phyloP scores from a whole-genome alignment of 2,113 vertebrate genomes.

The Tenebrosternarchus preto region DNA sequence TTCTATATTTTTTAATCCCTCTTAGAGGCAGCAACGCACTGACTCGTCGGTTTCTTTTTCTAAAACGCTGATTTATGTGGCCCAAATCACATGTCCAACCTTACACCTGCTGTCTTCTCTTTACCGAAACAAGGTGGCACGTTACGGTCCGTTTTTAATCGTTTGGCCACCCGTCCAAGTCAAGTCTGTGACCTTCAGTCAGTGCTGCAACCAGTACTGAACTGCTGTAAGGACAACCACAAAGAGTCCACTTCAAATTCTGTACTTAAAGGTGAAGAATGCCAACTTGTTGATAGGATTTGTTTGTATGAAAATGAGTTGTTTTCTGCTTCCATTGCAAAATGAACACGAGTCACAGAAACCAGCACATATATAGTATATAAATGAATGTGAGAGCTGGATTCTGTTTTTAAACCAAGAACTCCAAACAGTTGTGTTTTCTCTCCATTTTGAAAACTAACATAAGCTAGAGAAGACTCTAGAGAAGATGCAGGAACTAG shows the following conservation, averaged over 20 bases:
- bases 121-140: too few species aligned
- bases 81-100: too few species aligned
- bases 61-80: too few species aligned
- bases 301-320: background rate
- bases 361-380: slow-evolving; percentile 1
- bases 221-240: background rate
- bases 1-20: too few species aligned
- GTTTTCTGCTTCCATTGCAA: background rate
- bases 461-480: background rate
- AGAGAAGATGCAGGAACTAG: background rate
- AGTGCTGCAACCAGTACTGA: background rate
- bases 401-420: background rate
- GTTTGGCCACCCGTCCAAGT: too few species aligned
- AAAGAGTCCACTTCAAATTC: slow-evolving; percentile 1
- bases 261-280: background rate
- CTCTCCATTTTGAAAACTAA: background rate
- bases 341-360: background rate
- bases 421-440: background rate
- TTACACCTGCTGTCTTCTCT: too few species aligned
- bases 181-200: background rate
- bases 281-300: background rate
- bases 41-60: too few species aligned
- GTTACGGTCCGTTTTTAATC: too few species aligned
- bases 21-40: too few species aligned
- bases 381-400: slow-evolving; percentile 10